Conservation (phyloP, 2,113 vertebrate genomes). For the Prochilodus magdalenae region DNA sequence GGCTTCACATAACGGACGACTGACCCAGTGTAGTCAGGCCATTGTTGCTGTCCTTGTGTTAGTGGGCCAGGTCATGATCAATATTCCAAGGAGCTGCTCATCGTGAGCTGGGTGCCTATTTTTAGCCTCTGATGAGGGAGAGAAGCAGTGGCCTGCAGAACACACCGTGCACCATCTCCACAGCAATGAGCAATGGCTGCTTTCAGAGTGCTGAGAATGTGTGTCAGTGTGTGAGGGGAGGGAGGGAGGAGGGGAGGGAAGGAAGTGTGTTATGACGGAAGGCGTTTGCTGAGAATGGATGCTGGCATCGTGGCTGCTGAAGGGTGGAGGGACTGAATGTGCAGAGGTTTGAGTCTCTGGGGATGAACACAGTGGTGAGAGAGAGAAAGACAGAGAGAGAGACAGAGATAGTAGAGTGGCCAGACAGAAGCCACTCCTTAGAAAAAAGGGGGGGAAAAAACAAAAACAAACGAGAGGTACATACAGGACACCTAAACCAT, state of each 20-base stretch:
- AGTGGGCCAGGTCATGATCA: conserved; percentile 68
- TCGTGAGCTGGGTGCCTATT: conserved; percentile 63
- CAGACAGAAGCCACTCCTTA: too few relatives aligned
- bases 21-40: conserved; percentile 1
- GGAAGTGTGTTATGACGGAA: not conserved
- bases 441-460: too few relatives aligned
- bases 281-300: conserved; percentile 1
- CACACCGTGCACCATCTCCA: conserved; percentile 36
- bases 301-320: not conserved
- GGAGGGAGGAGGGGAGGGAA: not conserved
- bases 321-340: not conserved
- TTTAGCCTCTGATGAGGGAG: conserved; percentile 65
- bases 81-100: conserved; percentile 65
- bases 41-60: conserved; percentile 42
- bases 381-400: too few relatives aligned
- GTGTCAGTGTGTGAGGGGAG: conserved; percentile 37
- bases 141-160: conserved; percentile 27
- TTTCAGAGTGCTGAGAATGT: not conserved
- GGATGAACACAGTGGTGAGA: too few relatives aligned
- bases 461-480: too few relatives aligned
- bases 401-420: too few relatives aligned
- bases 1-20: not conserved
- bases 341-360: not conserved
- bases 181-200: conserved; percentile 47
- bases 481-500: too few relatives aligned